Conservation (phyloP, 1,140 invertebrate species). For the Dysdera silvatica region DNA sequence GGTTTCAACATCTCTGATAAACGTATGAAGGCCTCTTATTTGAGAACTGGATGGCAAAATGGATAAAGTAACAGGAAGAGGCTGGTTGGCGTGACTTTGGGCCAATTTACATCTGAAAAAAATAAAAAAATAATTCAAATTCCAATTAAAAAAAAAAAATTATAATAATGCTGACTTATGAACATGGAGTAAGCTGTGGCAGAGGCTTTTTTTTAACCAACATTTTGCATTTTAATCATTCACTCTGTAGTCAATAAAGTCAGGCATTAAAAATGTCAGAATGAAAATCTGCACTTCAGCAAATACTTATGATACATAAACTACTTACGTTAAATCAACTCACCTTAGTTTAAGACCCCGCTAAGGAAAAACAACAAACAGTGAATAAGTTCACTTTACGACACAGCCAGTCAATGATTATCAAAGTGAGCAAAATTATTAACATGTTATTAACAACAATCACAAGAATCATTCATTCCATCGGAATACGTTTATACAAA, state of each 20-base stretch:
- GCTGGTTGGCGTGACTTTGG: constrained; percentile 68
- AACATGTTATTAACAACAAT: no score
- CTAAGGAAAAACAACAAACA: constrained; percentile 47
- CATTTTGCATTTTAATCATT: no score
- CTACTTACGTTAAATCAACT: neutral
- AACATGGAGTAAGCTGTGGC: neutral
- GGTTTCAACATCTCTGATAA: constrained; percentile 84
- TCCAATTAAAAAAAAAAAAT: no score
- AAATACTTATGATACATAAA: neutral
- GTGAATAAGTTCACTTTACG: no score
- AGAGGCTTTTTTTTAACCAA: no score
- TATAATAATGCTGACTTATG: neutral
- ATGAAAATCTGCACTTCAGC: neutral
- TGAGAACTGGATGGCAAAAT: constrained; percentile 77
- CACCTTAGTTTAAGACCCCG: constrained; percentile 78
- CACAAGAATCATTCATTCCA: no score
- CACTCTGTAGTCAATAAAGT: no score
- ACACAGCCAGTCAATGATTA: no score
- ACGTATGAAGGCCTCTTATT: constrained; percentile 73
- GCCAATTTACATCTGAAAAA: constrained; percentile 61
- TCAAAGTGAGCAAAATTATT: no score
- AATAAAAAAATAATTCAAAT: constrained; percentile 7
- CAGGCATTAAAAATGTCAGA: neutral
- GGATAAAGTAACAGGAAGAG: constrained; percentile 73
- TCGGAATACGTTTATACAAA: no score